Evolutionary conservation across 2,797 vertebrate genomes (phyloP), one percentile per base, ranked within the genome.

Genomic region (Malacoctenus gilli): DNA sequence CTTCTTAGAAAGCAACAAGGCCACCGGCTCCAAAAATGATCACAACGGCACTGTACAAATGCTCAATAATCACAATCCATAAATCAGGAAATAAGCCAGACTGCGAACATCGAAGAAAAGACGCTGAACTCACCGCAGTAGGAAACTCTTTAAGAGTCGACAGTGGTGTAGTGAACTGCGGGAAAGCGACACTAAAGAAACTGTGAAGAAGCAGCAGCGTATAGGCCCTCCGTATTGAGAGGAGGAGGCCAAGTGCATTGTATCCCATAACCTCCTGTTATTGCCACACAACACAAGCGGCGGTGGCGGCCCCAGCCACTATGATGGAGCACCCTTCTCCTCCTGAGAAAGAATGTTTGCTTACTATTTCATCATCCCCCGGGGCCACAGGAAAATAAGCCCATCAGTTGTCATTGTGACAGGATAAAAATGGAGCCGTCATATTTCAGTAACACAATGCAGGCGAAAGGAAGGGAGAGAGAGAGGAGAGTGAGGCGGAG

Each of bases 371-470:
- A 95, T 96, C 95, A 95, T 96, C 91, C 95, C 95, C 95, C 71
- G 85, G 95, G 94, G 95, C 94, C 92, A 82, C 90, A 93, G 92
- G 94, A 94, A 94, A 97, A 95, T 95, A 95, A 96, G 95, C 94
- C 91, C 95, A 95, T 97, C 95, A 95, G 96, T 95, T 97, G 96
- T 97, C 95, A 95, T 95, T 94, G 94, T 95, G 95, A 96, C 95
- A 97, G 95, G 93, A 94, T 95, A 95, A 95, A 96, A 98, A 98
- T 95, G 95, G 94, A 94, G 93, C 95, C 93, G 88, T 98, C 96
- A 96, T 98, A 96, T 98, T 96, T 97, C 96, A 97, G 93, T 95
- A 96, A 94, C 95, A 94, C 95, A 94, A 94, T 92, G 93, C 92
- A 90, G 91, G 86, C 90, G 83, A 72, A 85, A 67, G 73, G 59